Conservation (phyloP, 2,113 vertebrate species). For the Dermatemys mawii region DNA sequence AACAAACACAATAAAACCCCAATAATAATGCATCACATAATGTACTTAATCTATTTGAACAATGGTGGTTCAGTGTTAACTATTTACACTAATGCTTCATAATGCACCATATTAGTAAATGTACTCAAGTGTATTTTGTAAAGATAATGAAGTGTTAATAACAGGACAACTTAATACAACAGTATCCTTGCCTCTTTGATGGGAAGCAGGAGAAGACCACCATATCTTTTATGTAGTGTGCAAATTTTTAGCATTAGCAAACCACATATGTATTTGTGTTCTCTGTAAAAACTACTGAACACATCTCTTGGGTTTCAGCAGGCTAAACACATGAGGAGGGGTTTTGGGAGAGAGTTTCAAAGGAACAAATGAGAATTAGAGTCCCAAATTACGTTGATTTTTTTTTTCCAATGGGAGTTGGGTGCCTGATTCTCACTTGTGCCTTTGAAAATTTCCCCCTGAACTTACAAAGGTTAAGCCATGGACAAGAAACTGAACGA, state of each 20-base stretch:
- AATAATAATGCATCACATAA: not conserved
- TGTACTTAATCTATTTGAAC: slow-evolving; percentile 2
- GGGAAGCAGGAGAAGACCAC: not conserved
- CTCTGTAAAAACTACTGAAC: not conserved
- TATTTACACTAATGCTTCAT: not conserved
- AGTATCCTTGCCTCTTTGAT: not conserved
- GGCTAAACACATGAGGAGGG: not conserved
- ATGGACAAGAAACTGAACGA: not conserved
- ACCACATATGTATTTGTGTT: not conserved
- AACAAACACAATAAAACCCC: slow-evolving; percentile 16
- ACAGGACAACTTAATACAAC: not conserved
- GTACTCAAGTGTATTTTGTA: not conserved
- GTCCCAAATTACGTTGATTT: not conserved
- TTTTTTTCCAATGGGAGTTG: not conserved
- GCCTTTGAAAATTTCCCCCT: not conserved
- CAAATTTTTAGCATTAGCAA: not conserved
- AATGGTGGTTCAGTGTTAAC: not conserved
- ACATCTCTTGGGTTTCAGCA: not conserved
- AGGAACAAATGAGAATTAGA: not conserved
- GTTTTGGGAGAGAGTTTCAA: not conserved
- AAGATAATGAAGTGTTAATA: not conserved
- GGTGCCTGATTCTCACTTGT: not conserved
- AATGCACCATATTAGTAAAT: not conserved
- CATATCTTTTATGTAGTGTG: accelerated
- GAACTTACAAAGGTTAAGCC: not conserved